Conservation (phyloP, 2,888 invertebrate species). For the Dichetophora obliterata region DNA sequence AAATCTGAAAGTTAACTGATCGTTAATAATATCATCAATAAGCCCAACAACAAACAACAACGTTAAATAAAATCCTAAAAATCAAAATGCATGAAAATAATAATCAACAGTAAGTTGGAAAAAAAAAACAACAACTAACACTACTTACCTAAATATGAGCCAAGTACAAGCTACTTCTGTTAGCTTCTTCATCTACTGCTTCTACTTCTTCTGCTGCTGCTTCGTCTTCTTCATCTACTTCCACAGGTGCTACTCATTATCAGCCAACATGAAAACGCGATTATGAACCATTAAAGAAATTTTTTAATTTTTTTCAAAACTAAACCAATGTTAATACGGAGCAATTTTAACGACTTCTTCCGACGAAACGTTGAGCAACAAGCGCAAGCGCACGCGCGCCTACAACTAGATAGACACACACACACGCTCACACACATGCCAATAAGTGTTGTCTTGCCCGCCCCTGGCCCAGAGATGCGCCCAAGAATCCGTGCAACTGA, state of each 20-base stretch:
- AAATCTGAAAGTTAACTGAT: slow-evolving; percentile 68
- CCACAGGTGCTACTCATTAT: slow-evolving; percentile 12
- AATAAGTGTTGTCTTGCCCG: not conserved
- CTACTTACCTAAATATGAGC: slow-evolving; percentile 42
- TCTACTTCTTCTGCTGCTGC: not conserved
- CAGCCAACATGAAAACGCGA: slow-evolving; percentile 51
- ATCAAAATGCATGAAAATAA: slow-evolving; percentile 68
- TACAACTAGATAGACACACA: not conserved
- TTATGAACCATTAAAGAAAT: slow-evolving; percentile 56
- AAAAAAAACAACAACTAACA: slow-evolving; percentile 26
- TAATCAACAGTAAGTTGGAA: slow-evolving; percentile 55
- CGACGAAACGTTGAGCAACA: slow-evolving; percentile 26
- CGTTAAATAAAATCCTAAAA: slow-evolving; percentile 63
- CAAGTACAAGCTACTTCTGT: slow-evolving; percentile 7
- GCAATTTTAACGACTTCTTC: slow-evolving; percentile 2
- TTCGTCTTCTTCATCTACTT: not conserved
- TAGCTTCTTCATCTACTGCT: not conserved
- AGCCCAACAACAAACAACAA: slow-evolving; percentile 47
- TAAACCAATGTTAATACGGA: slow-evolving; percentile 7
- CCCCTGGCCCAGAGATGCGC: not conserved
- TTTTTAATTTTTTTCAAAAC: slow-evolving; percentile 47
- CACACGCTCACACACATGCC: not conserved
- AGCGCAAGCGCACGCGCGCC: slow-evolving; percentile 20
- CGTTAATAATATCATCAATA: slow-evolving; percentile 61
- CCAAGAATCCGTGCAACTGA: not conserved